These are phyloP conservation scores for Rhopalosiphum nymphaeae DNA, from an alignment of 2,888 invertebrate species.

Conservation along the genomic window DNA sequence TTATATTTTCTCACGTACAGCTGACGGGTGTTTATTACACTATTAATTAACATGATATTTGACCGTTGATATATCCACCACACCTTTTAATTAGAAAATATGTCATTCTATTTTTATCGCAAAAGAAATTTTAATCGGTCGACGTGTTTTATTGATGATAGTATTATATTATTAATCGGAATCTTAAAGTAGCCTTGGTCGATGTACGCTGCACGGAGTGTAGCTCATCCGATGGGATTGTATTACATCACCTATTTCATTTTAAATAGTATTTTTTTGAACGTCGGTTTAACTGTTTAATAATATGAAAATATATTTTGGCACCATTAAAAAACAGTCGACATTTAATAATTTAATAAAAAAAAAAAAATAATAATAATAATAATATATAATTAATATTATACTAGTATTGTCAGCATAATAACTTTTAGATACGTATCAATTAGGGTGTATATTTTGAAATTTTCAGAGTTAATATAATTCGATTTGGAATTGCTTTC, in stretches of 20 bases:
- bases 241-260: not conserved
- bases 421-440: not conserved
- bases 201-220: not conserved
- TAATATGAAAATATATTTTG: not conserved
- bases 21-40: constrained; percentile 18
- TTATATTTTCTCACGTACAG: constrained; percentile 47
- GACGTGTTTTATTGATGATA: constrained; percentile 29
- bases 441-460: not conserved
- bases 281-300: not conserved
- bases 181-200: constrained; percentile 37
- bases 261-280: not conserved
- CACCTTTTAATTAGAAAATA: constrained; percentile 39
- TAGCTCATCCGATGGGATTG: not conserved
- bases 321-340: not conserved
- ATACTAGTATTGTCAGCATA: not conserved
- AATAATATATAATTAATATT: constrained; percentile 1
- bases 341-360: not conserved
- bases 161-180: constrained; percentile 33
- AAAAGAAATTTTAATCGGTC: constrained; percentile 41
- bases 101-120: constrained; percentile 39
- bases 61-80: not conserved
- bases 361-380: not conserved
- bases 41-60: constrained; percentile 17
- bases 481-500: not conserved
- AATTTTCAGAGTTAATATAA: not conserved